Evolutionary conservation across 2,797 vertebrate genomes (phyloP).

Genomic region (Ceryle rudis): DNA sequence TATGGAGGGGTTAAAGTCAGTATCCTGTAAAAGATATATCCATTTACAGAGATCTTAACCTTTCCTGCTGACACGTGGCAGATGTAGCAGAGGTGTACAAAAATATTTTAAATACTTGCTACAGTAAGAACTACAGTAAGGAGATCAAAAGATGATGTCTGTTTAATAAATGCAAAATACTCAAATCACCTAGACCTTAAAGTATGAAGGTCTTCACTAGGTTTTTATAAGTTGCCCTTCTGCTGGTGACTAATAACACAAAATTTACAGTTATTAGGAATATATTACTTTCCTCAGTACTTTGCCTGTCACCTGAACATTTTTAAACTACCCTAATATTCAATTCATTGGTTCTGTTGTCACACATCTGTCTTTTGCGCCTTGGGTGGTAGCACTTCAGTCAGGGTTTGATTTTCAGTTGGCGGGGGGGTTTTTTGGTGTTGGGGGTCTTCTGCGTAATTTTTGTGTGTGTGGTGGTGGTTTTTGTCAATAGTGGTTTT

Average conservation of each 20-base stretch:
- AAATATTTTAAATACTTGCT: not conserved
- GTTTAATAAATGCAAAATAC: slow-evolving; percentile 1
- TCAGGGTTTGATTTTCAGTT: not conserved
- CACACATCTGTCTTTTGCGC: not conserved
- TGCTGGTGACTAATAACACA: not conserved
- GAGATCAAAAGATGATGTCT: not conserved
- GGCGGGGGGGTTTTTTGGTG: not conserved
- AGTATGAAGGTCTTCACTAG: not conserved
- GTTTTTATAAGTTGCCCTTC: not conserved
- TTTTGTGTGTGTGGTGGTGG: not conserved
- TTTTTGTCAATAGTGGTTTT: not conserved
- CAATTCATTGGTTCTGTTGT: not conserved
- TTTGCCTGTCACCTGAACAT: not conserved
- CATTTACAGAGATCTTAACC: not conserved
- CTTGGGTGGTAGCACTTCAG: not conserved
- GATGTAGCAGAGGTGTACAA: not conserved
- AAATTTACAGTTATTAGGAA: not conserved
- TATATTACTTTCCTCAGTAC: not conserved
- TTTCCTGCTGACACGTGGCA: not conserved
- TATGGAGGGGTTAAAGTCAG: not conserved
- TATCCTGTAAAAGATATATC: not conserved
- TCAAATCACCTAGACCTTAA: not conserved
- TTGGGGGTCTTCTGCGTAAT: not conserved
- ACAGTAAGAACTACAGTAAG: not conserved
- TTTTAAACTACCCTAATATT: not conserved